A percentile compares a stretch with the other conserved stretches of the same genome.
These are phyloP conservation scores for Rotaria socialis DNA, from an alignment of 2,888 invertebrate species.

Conservation along the genomic window DNA sequence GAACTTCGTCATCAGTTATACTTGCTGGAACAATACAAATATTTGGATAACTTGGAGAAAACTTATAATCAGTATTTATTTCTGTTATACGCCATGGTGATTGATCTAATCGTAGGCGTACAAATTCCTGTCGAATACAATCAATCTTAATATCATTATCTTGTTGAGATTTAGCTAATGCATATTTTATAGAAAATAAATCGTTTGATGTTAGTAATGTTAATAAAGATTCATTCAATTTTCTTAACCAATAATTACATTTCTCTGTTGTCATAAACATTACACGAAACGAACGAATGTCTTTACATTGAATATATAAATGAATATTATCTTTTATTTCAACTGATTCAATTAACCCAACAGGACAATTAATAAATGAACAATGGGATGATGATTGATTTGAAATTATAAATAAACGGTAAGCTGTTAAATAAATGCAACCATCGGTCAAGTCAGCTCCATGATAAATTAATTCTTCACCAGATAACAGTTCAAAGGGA, in stretches of 20 bases:
- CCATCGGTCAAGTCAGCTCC: neutral
- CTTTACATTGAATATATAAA: conserved; percentile 42
- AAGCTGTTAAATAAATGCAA: conserved; percentile 31
- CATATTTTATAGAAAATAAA: conserved; percentile 31
- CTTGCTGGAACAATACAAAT: conserved; percentile 78
- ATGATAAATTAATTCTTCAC: neutral
- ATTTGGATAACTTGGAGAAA: conserved; percentile 66
- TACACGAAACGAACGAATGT: conserved; percentile 37
- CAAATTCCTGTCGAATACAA: conserved; percentile 21
- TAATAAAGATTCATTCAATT: neutral
- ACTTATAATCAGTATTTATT: conserved; percentile 39
- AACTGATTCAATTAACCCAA: conserved; percentile 39
- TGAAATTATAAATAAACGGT: conserved; percentile 36
- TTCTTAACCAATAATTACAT: neutral
- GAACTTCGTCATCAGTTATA: conserved; percentile 77
- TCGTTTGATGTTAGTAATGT: neutral
- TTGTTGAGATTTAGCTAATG: neutral
- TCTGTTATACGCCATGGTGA: conserved; percentile 37
- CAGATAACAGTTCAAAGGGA: conserved; percentile 17
- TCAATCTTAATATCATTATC: neutral
- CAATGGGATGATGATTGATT: neutral
- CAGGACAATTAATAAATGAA: conserved; percentile 44
- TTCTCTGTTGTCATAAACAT: conserved; percentile 28
- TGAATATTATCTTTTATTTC: conserved; percentile 44
- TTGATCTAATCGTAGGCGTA: conserved; percentile 36